Percentiles rank a stretch among this genome's conserved stretches.
These are phyloP conservation scores for Dicentrarchus labrax DNA, from an alignment of 2,113 vertebrate genomes.

Conservation along the genomic window DNA sequence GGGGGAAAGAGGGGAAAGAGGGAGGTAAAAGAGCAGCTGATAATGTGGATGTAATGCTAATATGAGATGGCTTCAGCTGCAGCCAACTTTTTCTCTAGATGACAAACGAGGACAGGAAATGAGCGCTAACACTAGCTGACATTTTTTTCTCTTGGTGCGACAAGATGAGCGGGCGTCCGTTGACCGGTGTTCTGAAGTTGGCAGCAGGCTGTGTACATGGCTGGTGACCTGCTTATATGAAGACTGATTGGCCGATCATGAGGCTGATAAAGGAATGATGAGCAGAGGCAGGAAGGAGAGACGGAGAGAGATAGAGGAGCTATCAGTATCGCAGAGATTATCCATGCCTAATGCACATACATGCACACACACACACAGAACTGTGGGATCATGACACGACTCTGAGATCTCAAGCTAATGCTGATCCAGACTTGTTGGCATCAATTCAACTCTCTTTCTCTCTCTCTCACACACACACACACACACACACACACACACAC, in stretches of 20 bases:
- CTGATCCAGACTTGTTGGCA: conserved; percentile 57
- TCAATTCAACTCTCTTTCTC: conserved; percentile 43
- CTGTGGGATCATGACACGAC: conserved; percentile 40
- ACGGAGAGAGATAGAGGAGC: conserved; percentile 25
- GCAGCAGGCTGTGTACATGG: not conserved
- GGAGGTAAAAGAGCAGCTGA: not conserved
- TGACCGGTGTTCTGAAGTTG: conserved; percentile 30
- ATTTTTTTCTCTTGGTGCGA: not conserved
- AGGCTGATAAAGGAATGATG: conserved; percentile 19
- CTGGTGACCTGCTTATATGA: conserved; percentile 50
- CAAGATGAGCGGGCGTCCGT: not conserved
- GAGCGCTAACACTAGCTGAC: not conserved
- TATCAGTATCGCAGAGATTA: conserved; percentile 30
- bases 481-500: conserved; percentile 7
- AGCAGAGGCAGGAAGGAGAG: conserved; percentile 16
- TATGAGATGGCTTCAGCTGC: not conserved
- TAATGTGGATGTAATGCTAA: not conserved
- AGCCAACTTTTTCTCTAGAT: not conserved
- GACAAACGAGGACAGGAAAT: conserved; percentile 12
- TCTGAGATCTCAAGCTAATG: conserved; percentile 40
- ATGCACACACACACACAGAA: conserved; percentile 25
- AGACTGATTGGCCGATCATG: conserved; percentile 15
- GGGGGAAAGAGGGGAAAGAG: no score
- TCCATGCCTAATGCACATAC: conserved; percentile 22
- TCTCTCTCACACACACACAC: not conserved